Evolutionary conservation across 2,888 invertebrate species (phyloP), one percentile per base, ranked within the genome.

Genomic region (Eudasyphora cyanicolor): DNA sequence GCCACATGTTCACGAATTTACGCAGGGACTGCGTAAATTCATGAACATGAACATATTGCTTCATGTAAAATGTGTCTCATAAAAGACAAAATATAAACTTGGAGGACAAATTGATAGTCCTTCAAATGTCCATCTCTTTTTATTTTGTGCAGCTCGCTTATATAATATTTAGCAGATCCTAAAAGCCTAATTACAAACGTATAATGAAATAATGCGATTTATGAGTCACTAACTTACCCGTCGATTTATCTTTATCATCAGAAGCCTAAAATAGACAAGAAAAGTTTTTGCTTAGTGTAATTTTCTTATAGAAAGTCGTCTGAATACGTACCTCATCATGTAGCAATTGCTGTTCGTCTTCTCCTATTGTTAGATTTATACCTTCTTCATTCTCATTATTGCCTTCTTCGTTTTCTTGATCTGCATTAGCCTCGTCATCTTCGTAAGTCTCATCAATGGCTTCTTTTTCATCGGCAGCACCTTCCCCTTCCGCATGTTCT

Each of bases 301-400:
- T 12, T n/a, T n/a, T 51, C 51, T 21, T 19, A 6, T 6, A 10
- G 3, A 27, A 24, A 24, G 35, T n/a, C 1, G 29, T 10, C 2
- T 45, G 45, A n/a, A 45, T 45, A 45, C 73, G 85, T 86, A 96
- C 96, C 94, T 96, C 96, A 92, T 96, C 96, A 91, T 95, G 95
- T 81, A 96, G 94, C 82, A 96, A 93, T 92, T 94, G 94, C 88
- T 94, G 94, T 87, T 96, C 96, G 91, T 96, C 96, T 92, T 96
- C 96, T 51, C 96, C 96, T 90, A 96, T 94, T 81, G 96, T 96
- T 87, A 96, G 93, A 90, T 96, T 96, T 80, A 96, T 95, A 45
- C 96, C 96, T 92, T 96, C 96, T 88, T 96, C 96, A 86, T 95
- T 95, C 89, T 96, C 96, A 86, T 89, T 90, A 73, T 89, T 89